Percentiles rank a stretch among this genome's conserved stretches.
Evolutionary conservation across 2,113 vertebrate species (phyloP).

Genomic region (Clarias magur): DNA sequence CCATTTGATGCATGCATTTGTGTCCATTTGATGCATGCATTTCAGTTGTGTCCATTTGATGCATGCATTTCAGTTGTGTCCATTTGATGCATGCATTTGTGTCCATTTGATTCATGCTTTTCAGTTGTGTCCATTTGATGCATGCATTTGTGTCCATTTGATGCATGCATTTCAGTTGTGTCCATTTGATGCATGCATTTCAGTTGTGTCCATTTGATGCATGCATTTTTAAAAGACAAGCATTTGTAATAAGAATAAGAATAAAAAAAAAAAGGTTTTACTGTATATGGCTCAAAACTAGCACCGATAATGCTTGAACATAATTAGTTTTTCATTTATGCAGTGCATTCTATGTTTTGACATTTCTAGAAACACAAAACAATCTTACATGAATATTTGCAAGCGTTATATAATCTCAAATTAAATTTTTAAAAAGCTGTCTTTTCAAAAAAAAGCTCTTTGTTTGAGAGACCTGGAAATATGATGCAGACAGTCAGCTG

Average conservation of each 20-base stretch:
- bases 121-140: too few relatives aligned
- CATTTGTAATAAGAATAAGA: background rate
- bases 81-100: background rate
- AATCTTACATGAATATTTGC: background rate
- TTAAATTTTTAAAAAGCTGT: background rate
- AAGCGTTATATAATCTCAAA: background rate
- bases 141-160: too few relatives aligned
- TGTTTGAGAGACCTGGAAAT: background rate
- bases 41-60: too few relatives aligned
- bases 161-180: too few relatives aligned
- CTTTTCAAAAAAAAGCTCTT: background rate
- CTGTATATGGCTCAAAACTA: background rate
- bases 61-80: too few relatives aligned
- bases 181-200: too few relatives aligned
- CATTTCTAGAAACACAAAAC: background rate
- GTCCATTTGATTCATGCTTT: too few relatives aligned
- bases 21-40: too few relatives aligned
- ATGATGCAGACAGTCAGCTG: background rate
- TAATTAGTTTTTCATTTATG: background rate
- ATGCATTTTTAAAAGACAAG: background rate
- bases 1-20: too few relatives aligned
- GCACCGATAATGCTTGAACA: background rate
- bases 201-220: background rate
- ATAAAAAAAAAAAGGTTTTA: background rate
- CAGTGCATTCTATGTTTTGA: background rate